phyloP scores from a whole-genome alignment of 30 jellyfish, hydroid and myxozoan species.

The Rhopilema esculentum region DNA sequence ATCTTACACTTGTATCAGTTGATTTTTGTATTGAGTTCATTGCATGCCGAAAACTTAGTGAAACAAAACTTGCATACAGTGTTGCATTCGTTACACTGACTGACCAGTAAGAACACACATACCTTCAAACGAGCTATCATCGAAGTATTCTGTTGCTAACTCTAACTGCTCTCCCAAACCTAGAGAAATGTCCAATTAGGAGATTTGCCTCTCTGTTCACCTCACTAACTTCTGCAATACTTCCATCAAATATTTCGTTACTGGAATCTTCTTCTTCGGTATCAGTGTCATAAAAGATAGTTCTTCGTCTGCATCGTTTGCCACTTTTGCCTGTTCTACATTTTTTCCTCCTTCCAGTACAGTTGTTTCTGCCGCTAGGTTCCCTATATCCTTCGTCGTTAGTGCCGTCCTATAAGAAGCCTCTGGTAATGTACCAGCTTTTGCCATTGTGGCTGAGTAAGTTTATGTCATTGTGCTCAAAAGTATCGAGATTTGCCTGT shows the following conservation, averaged over 20 bases:
- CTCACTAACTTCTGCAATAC: background rate
- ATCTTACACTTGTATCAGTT: background rate
- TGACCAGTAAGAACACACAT: constrained; percentile 22
- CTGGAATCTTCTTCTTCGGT: background rate
- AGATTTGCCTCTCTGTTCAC: constrained; percentile 1
- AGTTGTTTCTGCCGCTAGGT: background rate
- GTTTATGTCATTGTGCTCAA: background rate
- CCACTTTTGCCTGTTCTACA: background rate
- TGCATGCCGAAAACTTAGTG: constrained; percentile 7
- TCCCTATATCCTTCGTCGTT: constrained; percentile 13
- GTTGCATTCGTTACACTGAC: constrained; percentile 11
- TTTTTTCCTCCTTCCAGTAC: constrained; percentile 1
- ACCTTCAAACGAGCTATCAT: constrained; percentile 24
- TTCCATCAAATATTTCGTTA: background rate
- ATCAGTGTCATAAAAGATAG: background rate
- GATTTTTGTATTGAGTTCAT: background rate
- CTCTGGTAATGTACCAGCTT: too few species aligned
- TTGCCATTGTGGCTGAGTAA: background rate
- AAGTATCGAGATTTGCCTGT: background rate
- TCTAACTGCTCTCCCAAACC: constrained; percentile 19
- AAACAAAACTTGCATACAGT: constrained; percentile 20
- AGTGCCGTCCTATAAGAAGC: background rate
- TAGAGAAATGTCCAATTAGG: constrained; percentile 8
- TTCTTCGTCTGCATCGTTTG: background rate
- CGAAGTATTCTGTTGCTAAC: constrained; percentile 15